Evolutionary conservation across 2,888 invertebrate genomes (phyloP).

Genomic region (Drosophila pseudotakahashii): DNA sequence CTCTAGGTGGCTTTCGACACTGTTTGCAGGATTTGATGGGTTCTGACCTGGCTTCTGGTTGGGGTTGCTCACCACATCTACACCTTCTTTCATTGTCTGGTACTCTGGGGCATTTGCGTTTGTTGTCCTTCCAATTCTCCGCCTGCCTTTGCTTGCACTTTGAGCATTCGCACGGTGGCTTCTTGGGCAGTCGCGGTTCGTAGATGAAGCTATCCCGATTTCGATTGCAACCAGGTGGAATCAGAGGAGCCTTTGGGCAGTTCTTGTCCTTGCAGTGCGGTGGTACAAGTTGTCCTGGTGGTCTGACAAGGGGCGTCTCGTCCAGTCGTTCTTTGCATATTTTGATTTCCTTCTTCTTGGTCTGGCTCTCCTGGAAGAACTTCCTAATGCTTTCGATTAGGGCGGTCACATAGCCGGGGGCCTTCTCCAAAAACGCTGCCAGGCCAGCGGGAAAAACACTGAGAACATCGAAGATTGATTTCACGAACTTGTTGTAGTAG

Average conservation of each 20-base stretch:
- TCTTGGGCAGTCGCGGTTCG: conserved; percentile 25
- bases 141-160: conserved; percentile 42
- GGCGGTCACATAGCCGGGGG: conserved; percentile 32
- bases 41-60: background rate
- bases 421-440: conserved; percentile 14
- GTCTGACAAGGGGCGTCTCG: conserved; percentile 20
- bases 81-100: background rate
- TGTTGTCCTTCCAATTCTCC: conserved; percentile 44
- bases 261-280: conserved; percentile 29
- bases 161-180: conserved; percentile 24
- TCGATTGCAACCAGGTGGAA: conserved; percentile 1
- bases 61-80: background rate
- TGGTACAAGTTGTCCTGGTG: conserved; percentile 29
- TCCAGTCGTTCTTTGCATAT: conserved; percentile 29
- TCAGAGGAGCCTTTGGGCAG: conserved; percentile 9
- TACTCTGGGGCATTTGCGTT: conserved; percentile 27
- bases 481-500: conserved; percentile 57
- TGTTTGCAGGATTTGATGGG: conserved; percentile 11
- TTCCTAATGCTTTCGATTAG: background rate
- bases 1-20: background rate
- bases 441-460: conserved; percentile 46
- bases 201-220: conserved; percentile 25
- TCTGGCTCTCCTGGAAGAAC: conserved; percentile 1
- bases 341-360: conserved; percentile 28
- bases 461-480: conserved; percentile 44